Conservation (phyloP, 2,797 vertebrate species). For the Parotocinclus haroldoi region DNA sequence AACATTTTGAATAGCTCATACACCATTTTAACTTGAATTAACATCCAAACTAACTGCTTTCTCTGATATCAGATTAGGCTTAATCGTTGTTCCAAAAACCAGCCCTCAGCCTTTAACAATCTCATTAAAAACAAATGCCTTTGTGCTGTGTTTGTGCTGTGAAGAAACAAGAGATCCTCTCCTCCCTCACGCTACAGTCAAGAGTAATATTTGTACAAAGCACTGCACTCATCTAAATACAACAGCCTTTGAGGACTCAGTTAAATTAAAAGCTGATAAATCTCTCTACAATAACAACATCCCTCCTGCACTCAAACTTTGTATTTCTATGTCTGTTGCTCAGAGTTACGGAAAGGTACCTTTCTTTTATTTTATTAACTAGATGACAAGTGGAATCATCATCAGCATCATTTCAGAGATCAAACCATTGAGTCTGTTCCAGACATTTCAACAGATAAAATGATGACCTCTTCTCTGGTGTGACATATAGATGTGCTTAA, state of each 20-base stretch:
- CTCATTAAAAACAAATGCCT: constrained; percentile 1
- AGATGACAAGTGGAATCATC: constrained; percentile 17
- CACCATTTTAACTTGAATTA: background rate
- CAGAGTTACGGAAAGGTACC: constrained; percentile 37
- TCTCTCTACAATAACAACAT: constrained; percentile 32
- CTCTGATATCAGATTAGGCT: constrained; percentile 1
- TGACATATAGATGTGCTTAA: background rate
- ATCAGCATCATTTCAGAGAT: background rate
- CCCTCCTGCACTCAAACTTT: constrained; percentile 31
- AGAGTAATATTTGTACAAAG: constrained; percentile 22
- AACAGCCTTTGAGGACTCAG: constrained; percentile 15
- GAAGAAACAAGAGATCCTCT: background rate
- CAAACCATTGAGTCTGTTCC: too few relatives aligned
- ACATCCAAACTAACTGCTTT: background rate
- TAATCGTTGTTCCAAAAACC: background rate
- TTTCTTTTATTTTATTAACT: constrained; percentile 45
- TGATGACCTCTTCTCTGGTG: constrained; percentile 6
- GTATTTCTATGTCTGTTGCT: constrained; percentile 20
- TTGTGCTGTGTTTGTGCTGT: background rate
- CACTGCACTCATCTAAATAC: constrained; percentile 5
- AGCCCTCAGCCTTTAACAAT: background rate
- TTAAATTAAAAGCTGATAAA: constrained; percentile 31
- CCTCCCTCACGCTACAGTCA: constrained; percentile 1
- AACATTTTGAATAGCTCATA: background rate
- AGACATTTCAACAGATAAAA: constrained; percentile 6